Percentiles rank a stretch among this genome's conserved stretches.
phyloP scores from a whole-genome alignment of 2,797 vertebrate species.

The Oreochromis grahami region DNA sequence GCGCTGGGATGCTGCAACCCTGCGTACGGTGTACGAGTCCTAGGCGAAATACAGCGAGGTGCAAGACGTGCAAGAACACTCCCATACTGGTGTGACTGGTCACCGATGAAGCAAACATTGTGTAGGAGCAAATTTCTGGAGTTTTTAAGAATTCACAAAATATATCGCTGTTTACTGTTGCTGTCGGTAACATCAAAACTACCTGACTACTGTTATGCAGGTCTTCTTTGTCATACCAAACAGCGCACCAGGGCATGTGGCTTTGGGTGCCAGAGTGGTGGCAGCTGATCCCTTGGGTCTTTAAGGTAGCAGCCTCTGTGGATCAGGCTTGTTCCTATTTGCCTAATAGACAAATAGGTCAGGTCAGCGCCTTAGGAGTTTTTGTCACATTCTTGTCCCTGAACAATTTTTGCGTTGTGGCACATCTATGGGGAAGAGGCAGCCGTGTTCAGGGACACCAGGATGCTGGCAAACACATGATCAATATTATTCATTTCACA shows the following conservation, averaged over 20 bases:
- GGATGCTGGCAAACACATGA: neutral
- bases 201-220: neutral
- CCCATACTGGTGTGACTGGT: neutral
- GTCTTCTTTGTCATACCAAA: neutral
- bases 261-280: neutral
- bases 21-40: slow-evolving; percentile 13
- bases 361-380: neutral
- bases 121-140: neutral
- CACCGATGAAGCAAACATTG: neutral
- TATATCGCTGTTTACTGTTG: neutral
- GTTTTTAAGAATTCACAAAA: neutral
- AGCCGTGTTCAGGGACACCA: neutral
- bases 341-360: neutral
- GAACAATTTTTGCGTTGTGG: neutral
- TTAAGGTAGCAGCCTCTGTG: neutral
- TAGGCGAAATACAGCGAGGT: neutral
- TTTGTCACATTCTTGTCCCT: neutral
- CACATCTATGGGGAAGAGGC: neutral
- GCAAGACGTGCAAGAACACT: neutral
- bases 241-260: neutral
- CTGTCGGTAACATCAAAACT: neutral
- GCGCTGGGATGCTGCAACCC: neutral
- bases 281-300: neutral
- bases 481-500: neutral
- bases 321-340: neutral